A percentile compares a stretch with the other conserved stretches of the same genome.
phyloP scores from a whole-genome alignment of 1,140 invertebrate genomes.

The Anagrus nilaparvatae region DNA sequence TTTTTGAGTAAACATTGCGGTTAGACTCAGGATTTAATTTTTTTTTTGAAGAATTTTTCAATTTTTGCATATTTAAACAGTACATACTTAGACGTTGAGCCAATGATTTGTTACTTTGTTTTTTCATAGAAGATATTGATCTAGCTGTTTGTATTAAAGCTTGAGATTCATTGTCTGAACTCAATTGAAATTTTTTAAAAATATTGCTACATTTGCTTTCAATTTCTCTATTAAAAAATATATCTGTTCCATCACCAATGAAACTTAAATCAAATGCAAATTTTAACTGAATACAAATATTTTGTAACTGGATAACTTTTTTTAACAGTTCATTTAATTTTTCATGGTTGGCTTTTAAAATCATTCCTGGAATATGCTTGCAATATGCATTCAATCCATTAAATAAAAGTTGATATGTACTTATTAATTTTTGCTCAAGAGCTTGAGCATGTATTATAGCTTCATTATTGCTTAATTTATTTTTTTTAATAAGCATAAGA shows the following conservation, averaged over 20 bases:
- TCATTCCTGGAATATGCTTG: slow-evolving; percentile 36
- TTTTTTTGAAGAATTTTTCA: too few species aligned
- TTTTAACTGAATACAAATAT: slow-evolving; percentile 31
- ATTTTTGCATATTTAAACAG: slow-evolving; percentile 19
- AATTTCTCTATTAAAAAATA: slow-evolving; percentile 29
- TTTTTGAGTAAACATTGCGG: too few species aligned
- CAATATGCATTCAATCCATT: slow-evolving; percentile 34
- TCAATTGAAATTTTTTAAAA: slow-evolving; percentile 28
- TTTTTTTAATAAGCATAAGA: slow-evolving; percentile 19
- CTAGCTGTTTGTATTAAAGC: slow-evolving; percentile 22
- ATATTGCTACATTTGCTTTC: slow-evolving; percentile 29
- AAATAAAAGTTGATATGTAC: slow-evolving; percentile 33
- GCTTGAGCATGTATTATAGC: slow-evolving; percentile 30
- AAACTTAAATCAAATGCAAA: slow-evolving; percentile 28
- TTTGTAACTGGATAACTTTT: slow-evolving; percentile 27
- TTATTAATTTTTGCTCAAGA: slow-evolving; percentile 34
- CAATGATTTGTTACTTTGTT: slow-evolving; percentile 19
- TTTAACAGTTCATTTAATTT: slow-evolving; percentile 35
- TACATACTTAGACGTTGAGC: slow-evolving; percentile 31
- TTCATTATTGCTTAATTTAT: slow-evolving; percentile 22
- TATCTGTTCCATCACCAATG: slow-evolving; percentile 27
- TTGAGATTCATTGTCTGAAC: slow-evolving; percentile 27
- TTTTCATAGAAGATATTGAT: slow-evolving; percentile 20
- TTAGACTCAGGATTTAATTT: too few species aligned
- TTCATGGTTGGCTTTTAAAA: slow-evolving; percentile 29